Evolutionary conservation across 2,113 vertebrate genomes (phyloP), one percentile per base, ranked within the genome.

Genomic region (Bubo blakistoni): DNA sequence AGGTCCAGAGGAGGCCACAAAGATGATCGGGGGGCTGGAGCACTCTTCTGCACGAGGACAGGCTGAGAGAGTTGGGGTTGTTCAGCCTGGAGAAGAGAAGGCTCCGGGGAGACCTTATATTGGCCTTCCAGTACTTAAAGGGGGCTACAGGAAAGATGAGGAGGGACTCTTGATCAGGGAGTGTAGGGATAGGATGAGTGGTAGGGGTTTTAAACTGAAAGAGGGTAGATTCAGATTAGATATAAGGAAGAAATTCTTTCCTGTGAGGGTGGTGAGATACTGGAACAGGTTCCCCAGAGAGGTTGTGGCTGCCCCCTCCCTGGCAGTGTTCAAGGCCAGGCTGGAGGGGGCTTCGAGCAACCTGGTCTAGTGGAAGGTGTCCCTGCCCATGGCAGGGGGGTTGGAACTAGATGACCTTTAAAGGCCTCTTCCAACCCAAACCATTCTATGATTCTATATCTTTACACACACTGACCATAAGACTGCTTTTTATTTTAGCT

Each of bases 81-180:
- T 72, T 82, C 30, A 72, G 30, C 46, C 77, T 72, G 40, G 34
- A 71, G 42, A 17, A 59, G 26, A 65, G 49, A 17, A 59, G 26
- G 46, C 16, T 82, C 10, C 1, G 0, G 4, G 3, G 26, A 66
- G 22, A 47, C 11, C 14, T 19, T 4, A 10, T 1, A 7, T 32
- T 11, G 6, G 36, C 12, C 42, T 71, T 77, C 6, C 34, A 47
- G 10, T 77, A 54, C 19, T 5, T 65, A 7, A 61, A 36, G 13
- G 11, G 7, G n/a, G 11, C 20, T 4, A 1, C 7, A 40, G 20
- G 16, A 72, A 67, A 36, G 27, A 25, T 13, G 21, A 14, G 14
- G 55, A 40, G 3, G 10, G 4, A 9, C 4, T 16, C 51, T 59
- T 26, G 13, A 21, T 13, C 1, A 46, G 36, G 20, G 16, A 13